phyloP scores from a whole-genome alignment of 2,113 vertebrate genomes.

The Camelus dromedarius region DNA sequence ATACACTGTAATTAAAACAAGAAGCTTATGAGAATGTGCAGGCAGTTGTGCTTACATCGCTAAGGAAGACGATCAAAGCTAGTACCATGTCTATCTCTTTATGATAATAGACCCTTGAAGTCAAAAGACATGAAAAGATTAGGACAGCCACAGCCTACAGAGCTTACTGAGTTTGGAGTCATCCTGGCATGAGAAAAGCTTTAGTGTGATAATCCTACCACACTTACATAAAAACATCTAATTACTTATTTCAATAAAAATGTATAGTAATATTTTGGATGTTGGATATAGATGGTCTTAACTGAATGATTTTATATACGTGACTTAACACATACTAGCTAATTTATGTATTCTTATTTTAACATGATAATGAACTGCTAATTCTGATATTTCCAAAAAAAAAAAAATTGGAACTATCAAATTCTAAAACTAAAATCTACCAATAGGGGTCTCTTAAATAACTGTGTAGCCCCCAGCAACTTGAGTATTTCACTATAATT shows the following conservation, averaged over 20 bases:
- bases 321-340: neutral
- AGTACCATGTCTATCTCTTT: neutral
- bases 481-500: slow-evolving; percentile 34
- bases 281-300: neutral
- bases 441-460: neutral
- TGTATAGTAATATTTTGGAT: neutral
- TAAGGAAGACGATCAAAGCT: slow-evolving; percentile 59
- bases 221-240: neutral
- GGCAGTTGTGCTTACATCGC: slow-evolving; percentile 44
- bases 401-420: neutral
- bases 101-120: slow-evolving; percentile 50
- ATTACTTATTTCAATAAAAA: neutral
- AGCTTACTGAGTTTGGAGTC: slow-evolving; percentile 17
- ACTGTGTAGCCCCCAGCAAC: neutral
- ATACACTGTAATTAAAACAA: slow-evolving; percentile 68
- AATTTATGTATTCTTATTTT: slow-evolving; percentile 4
- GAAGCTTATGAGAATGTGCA: slow-evolving; percentile 33
- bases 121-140: slow-evolving; percentile 13
- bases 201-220: neutral
- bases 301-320: neutral
- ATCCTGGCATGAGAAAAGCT: neutral
- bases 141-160: neutral
- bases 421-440: neutral
- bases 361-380: neutral
- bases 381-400: neutral